Evolutionary conservation across 2,888 invertebrate genomes (phyloP), one percentile per base, ranked within the genome.

Genomic region (Nipponacmea schrenckii): DNA sequence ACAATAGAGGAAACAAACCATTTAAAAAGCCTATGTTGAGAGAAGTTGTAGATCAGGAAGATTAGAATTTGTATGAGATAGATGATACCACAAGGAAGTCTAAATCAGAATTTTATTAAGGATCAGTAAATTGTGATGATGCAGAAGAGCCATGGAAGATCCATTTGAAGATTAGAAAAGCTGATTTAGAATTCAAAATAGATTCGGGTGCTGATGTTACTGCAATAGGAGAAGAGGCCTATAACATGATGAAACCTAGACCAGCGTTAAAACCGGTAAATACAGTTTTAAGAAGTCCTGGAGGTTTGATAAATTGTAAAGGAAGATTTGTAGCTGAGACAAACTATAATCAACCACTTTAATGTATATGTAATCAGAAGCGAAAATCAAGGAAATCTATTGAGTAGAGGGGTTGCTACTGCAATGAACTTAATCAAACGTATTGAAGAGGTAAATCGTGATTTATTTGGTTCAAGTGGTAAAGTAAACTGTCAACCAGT

Each of bases 141-240:
- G 27, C 62, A n/a, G n/a, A n/a, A n/a, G n/a, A n/a, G n/a, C n/a
- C n/a, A n/a, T n/a, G n/a, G n/a, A n/a, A n/a, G n/a, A 31, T 71
- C 17, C 62, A 62, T 62, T 46, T 71, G 3, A 62, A 20, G 24
- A 67, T 71, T 4, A 20, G 67, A 14, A 39, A 67, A 26, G 48
- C 44, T 26, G 15, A 39, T 44, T 27, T 62, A 17, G 12, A 20
- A 15, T 62, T 72, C 44, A 68, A 72, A 44, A 72, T 69, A 27
- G 66, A 72, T 24, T 64, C 69, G n/a, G 73, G 73, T 14, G 69
- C 73, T 20, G 70, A 70, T 65, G 63, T 62, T 5, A 67, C 46
- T 15, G 44, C 45, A 12, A 64, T 70, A 0, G 56, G 39, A 27
- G 45, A 64, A 24, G 46, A 44, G 62, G 56, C 50, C n/a, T 73